phyloP scores from a whole-genome alignment of 2,888 invertebrate genomes.

The Calliphora vomitoria region DNA sequence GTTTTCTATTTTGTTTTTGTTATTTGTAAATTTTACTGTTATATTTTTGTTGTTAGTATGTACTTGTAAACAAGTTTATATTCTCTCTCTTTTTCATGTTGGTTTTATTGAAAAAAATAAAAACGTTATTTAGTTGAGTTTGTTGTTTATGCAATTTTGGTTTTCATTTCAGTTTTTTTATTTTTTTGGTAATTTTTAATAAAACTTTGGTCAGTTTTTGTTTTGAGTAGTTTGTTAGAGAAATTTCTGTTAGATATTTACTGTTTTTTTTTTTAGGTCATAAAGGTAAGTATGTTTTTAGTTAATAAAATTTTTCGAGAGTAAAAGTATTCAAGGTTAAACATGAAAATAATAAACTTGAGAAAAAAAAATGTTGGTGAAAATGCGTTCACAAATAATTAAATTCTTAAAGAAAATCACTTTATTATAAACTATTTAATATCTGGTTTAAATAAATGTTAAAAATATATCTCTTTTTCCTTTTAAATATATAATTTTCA shows the following conservation, averaged over 20 bases:
- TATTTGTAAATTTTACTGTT: slow-evolving; percentile 34
- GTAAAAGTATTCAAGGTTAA: too few relatives aligned
- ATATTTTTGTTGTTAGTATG: slow-evolving; percentile 31
- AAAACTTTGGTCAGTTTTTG: slow-evolving; percentile 10
- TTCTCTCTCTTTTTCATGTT: background rate
- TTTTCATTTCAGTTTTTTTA: background rate
- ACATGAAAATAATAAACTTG: too few relatives aligned
- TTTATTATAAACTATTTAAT: too few relatives aligned
- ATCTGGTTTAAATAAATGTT: too few relatives aligned
- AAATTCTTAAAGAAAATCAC: too few relatives aligned
- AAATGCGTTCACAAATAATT: too few relatives aligned
- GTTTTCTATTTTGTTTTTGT: background rate
- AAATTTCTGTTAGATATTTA: background rate
- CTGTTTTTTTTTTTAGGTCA: background rate
- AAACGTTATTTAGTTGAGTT: background rate
- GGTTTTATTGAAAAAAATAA: slow-evolving; percentile 21
- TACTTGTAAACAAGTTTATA: slow-evolving; percentile 8
- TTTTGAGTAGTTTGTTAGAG: slow-evolving; percentile 33
- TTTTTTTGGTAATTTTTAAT: background rate
- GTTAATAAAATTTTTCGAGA: too few relatives aligned
- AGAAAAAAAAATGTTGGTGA: too few relatives aligned
- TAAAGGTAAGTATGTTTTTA: slow-evolving; percentile 32
- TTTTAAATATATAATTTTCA: too few relatives aligned
- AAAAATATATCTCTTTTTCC: too few relatives aligned
- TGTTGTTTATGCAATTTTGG: background rate